Percentiles rank a stretch among this genome's conserved stretches.
Evolutionary conservation across 2,113 vertebrate species (phyloP).

Genomic region (Nerophis ophidion): DNA sequence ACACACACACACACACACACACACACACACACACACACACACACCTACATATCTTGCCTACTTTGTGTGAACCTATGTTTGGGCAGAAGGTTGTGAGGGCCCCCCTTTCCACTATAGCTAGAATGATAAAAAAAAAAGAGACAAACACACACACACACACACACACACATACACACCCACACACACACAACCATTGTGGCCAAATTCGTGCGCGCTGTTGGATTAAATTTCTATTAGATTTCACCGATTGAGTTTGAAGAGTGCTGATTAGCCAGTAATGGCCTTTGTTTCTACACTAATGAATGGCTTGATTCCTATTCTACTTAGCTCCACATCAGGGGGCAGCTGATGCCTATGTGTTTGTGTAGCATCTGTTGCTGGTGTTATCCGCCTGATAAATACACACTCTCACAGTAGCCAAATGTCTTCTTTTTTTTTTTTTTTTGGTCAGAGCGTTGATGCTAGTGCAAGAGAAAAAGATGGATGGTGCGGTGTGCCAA

Average conservation of each 20-base stretch:
- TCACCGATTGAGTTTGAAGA: conserved; percentile 77
- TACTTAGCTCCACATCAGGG: conserved; percentile 60
- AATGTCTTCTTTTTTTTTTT: conserved; percentile 26
- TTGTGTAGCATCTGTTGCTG: conserved; percentile 37
- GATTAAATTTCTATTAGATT: conserved; percentile 73
- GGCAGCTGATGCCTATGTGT: conserved; percentile 5
- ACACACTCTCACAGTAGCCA: conserved; percentile 37
- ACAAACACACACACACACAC: background rate
- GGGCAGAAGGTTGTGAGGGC: no score
- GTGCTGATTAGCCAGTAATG: conserved; percentile 81
- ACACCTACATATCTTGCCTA: no score
- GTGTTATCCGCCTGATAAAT: conserved; percentile 45
- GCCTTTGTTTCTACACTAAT: conserved; percentile 76
- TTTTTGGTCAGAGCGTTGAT: conserved; percentile 54
- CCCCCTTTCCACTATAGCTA: no score
- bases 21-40: no score
- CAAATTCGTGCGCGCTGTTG: conserved; percentile 62
- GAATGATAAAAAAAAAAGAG: no score
- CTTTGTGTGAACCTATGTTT: no score
- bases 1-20: no score
- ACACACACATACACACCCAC: conserved; percentile 16
- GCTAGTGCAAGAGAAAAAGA: conserved; percentile 51
- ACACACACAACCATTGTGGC: conserved; percentile 7
- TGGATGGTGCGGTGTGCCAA: conserved; percentile 44
- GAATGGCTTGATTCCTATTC: conserved; percentile 79